Base-by-base conservation (phyloP, 2,113 vertebrate species). In the Pleuronectes platessa region DNA sequence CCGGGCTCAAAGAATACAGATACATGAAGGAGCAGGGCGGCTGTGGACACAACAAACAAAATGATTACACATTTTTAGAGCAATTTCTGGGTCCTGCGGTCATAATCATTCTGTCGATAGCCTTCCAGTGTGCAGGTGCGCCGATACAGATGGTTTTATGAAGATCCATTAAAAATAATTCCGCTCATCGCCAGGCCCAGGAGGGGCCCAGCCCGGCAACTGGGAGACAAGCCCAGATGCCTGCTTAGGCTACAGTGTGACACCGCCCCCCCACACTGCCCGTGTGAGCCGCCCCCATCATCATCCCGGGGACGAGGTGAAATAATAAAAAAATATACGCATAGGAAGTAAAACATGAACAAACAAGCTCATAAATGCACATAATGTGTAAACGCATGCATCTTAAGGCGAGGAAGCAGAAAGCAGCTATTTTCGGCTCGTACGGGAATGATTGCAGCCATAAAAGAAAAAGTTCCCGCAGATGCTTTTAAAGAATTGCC, bases 111-210 rank as follows among this genome's bases (percentile, higher is more conserved):
- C 86, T 92, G 93, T 94, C 93, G 81, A 95, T 95, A 93, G 92
- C 89, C 88, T 89, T 94, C 88, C 90, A 94, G 92, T 90, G 90
- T 94, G 93, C 93, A 93, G 93, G 93, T 93, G 93, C 85, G 76
- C 90, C 67, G 90, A 89, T 94, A 94, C 93, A 94, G 93, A 94
- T 93, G 94, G 91, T 94, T 94, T 94, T 93, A 95, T 94, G 93
- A 94, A 94, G 93, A 94, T 93, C 94, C 92, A 94, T 94, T 94
- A 95, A 94, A 94, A 94, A 94, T 95, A 91, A 95, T 94, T 94
- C 92, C 68, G 87, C 91, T 92, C 91, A 91, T 94, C 88, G 77
- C 82, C 89, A 84, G 86, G 86, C 92, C 89, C 93, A 92, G 91
- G 92, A 93, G 93, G 91, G 93, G 92, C 90, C 92, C 89, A 74